phyloP scores from a whole-genome alignment of 2,797 vertebrate genomes.

The Anguilla pacifica region DNA sequence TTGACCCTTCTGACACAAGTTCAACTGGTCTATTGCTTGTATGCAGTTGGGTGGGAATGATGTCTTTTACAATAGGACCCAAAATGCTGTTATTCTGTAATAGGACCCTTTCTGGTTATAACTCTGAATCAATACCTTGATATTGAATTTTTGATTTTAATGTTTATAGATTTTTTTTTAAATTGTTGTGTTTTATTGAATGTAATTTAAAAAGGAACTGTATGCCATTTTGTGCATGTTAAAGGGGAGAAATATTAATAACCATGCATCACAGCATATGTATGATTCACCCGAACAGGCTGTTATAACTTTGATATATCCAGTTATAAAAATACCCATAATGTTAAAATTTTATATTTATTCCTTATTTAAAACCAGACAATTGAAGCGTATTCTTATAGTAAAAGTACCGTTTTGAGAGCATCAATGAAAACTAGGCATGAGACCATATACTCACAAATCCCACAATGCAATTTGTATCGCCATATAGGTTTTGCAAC shows the following conservation, averaged over 20 bases:
- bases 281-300: not conserved
- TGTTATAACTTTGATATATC: not conserved
- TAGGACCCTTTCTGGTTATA: not conserved
- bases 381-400: not conserved
- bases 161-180: not conserved
- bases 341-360: not conserved
- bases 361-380: not conserved
- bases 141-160: not conserved
- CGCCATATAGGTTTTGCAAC: not conserved
- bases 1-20: not conserved
- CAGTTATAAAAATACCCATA: not conserved
- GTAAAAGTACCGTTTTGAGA: not conserved
- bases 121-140: not conserved
- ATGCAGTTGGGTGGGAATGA: not conserved
- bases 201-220: not conserved
- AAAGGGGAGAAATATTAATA: too few species aligned
- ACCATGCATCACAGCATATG: not conserved
- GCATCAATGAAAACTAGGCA: too few species aligned
- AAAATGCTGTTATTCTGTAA: not conserved
- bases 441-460: too few species aligned
- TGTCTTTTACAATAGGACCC: not conserved
- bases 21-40: not conserved
- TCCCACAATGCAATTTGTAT: too few species aligned
- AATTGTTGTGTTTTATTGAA: not conserved
- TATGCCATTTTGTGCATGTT: not conserved